Conservation (phyloP, 1,140 invertebrate genomes). For the Achroia grisella region DNA sequence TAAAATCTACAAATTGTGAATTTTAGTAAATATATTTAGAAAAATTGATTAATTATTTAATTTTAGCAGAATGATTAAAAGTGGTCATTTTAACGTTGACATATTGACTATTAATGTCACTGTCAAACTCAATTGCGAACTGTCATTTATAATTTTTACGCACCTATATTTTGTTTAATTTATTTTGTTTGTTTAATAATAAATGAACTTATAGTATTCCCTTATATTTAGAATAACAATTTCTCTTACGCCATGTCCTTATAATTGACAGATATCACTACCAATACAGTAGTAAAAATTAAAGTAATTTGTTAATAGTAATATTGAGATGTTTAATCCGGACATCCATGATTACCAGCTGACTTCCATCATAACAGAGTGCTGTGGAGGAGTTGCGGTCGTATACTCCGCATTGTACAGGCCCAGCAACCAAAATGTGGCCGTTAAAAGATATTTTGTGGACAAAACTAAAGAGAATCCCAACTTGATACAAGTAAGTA, state of each 20-base stretch:
- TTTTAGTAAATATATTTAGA: too few species aligned
- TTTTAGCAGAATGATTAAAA: too few species aligned
- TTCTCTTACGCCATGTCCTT: constrained; percentile 8
- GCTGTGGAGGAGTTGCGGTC: constrained; percentile 78
- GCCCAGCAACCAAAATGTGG: constrained; percentile 79
- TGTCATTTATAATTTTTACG: too few species aligned
- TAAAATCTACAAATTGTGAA: too few species aligned
- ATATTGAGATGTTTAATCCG: constrained; percentile 51
- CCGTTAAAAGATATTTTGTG: constrained; percentile 84
- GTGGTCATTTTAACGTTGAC: too few species aligned
- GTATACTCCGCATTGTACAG: constrained; percentile 81
- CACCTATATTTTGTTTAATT: constrained; percentile 13
- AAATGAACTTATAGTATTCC: constrained; percentile 7
- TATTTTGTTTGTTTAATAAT: constrained; percentile 25
- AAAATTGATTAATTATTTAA: too few species aligned
- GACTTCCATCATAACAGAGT: constrained; percentile 78
- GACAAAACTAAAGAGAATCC: constrained; percentile 81
- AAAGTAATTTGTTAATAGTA: background rate
- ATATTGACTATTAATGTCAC: too few species aligned
- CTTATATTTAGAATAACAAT: constrained; percentile 26
- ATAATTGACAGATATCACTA: background rate
- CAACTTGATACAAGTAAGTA: constrained; percentile 77
- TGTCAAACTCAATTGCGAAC: too few species aligned
- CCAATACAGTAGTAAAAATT: background rate
- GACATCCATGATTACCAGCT: constrained; percentile 74